Evolutionary conservation across 2,888 invertebrate species (phyloP), one percentile per base, ranked within the genome.

Genomic region (Dynastes tityus): DNA sequence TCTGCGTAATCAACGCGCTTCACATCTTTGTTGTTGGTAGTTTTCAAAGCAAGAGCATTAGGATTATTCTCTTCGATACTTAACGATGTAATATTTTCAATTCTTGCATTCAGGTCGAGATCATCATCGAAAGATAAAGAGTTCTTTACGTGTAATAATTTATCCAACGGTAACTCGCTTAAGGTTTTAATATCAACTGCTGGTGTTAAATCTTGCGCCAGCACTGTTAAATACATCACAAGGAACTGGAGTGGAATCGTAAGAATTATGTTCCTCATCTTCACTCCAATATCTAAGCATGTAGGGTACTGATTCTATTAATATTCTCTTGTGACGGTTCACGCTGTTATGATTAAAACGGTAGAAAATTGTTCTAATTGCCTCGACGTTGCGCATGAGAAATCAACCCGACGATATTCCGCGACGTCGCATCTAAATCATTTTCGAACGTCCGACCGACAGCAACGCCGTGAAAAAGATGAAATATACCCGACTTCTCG

Each of bases 151-250:
- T 91, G 89, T n/a, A 96, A 88, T 37, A 96, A 88, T 83, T 93
- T 93, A 2, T 93, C 91, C 79, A 96, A 84, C 2, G 94, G 93
- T 73, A 96, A 86, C 85, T 94, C 93, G 85, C 93, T 93, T 49
- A 96, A 89, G 76, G 91, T 91, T 83, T 90, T 89, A 22, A 91
- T 84, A 87, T 82, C 88, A 16, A 84, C 82, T 49, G 86, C 77
- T 22, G 85, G 80, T 0, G 85, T 83, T 78, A 88, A 80, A 80
- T 87, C 86, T 84, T 87, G 87, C 37, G 64, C 78, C 27, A n/a
- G 70, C 8, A 22, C 51, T 22, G 51, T 68, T 51, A 68, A 68
- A 51, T n/a, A 70, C 65, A 53, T 75, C 40, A 51, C 51, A 40
- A 64, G 61, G 64, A 71, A 73, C 64, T 53, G 40, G 22, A 73